Conservation (phyloP, 2,888 invertebrate species). For the Brachypterus glaber region DNA sequence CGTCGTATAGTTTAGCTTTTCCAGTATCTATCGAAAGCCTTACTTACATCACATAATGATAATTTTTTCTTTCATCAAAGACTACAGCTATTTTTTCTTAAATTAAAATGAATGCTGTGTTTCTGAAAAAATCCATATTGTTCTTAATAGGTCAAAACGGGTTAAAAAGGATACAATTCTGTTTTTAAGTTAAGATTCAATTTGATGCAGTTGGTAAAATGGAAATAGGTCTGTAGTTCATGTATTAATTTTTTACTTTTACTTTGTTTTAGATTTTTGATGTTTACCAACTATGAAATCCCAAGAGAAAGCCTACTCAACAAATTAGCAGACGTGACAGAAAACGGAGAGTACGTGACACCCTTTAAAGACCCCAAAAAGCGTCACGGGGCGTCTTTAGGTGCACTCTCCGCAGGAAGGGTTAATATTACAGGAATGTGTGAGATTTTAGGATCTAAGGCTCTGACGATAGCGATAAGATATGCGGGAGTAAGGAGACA, state of each 20-base stretch:
- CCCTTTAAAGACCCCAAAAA: conserved; percentile 74
- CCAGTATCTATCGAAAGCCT: too few relatives aligned
- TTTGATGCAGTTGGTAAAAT: too few relatives aligned
- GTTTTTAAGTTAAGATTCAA: too few relatives aligned
- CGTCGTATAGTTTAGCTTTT: too few relatives aligned
- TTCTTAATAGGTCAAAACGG: too few relatives aligned
- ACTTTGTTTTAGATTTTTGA: conserved; percentile 48
- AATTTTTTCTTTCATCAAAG: too few relatives aligned
- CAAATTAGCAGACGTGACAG: conserved; percentile 76
- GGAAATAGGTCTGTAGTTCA: too few relatives aligned
- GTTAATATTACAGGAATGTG: conserved; percentile 63
- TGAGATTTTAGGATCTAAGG: conserved; percentile 56
- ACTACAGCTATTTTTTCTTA: too few relatives aligned
- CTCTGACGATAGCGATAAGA: conserved; percentile 72
- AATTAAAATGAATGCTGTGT: too few relatives aligned
- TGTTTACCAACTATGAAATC: conserved; percentile 72
- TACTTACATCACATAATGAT: too few relatives aligned
- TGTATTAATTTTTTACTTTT: background rate
- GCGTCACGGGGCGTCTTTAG: conserved; percentile 75
- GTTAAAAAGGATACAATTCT: too few relatives aligned
- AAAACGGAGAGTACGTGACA: conserved; percentile 71
- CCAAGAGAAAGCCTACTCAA: conserved; percentile 74
- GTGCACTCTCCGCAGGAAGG: conserved; percentile 72
- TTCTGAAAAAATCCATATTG: too few relatives aligned
- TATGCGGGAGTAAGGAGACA: conserved; percentile 82